Evolutionary conservation across 92 coral and sea anemone genomes (phyloP).

Genomic region (Diadumene lineata): DNA sequence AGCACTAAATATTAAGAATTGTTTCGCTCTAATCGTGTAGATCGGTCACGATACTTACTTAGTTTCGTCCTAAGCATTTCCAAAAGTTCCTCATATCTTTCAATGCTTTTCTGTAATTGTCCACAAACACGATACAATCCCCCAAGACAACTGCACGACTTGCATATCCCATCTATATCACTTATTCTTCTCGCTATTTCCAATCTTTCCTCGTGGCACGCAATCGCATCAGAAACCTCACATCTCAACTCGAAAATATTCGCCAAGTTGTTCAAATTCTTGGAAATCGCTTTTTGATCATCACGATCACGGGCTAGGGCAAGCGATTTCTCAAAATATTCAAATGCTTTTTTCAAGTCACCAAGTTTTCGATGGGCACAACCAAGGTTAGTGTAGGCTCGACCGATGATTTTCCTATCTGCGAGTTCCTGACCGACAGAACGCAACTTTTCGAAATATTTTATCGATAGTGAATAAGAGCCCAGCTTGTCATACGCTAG

Average conservation of each 20-base stretch:
- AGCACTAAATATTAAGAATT: no score
- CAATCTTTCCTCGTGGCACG: slow-evolving; percentile 71
- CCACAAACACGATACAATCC: slow-evolving; percentile 60
- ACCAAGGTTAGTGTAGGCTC: slow-evolving; percentile 86
- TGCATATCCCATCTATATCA: slow-evolving; percentile 76
- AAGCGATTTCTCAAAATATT: slow-evolving; percentile 54
- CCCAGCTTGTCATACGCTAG: slow-evolving; percentile 82
- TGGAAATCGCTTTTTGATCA: slow-evolving; percentile 57
- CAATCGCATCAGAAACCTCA: slow-evolving; percentile 59
- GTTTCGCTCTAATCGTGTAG: no score
- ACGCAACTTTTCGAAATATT: slow-evolving; percentile 69
- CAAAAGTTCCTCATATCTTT: slow-evolving; percentile 74
- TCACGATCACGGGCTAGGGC: slow-evolving; percentile 71
- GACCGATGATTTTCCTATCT: slow-evolving; percentile 70
- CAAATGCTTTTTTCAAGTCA: slow-evolving; percentile 53
- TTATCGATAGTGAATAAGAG: slow-evolving; percentile 61
- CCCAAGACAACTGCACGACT: slow-evolving; percentile 71
- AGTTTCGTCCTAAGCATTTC: slow-evolving; percentile 77
- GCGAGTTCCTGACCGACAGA: slow-evolving; percentile 62
- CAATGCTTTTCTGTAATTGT: slow-evolving; percentile 60
- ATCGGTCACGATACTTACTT: slow-evolving; percentile 81
- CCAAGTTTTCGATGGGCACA: slow-evolving; percentile 77
- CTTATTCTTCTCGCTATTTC: slow-evolving; percentile 52
- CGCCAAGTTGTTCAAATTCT: slow-evolving; percentile 73
- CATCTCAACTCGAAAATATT: slow-evolving; percentile 65